phyloP scores from a whole-genome alignment of 2,888 invertebrate genomes.

The Pherbina coryleti region DNA sequence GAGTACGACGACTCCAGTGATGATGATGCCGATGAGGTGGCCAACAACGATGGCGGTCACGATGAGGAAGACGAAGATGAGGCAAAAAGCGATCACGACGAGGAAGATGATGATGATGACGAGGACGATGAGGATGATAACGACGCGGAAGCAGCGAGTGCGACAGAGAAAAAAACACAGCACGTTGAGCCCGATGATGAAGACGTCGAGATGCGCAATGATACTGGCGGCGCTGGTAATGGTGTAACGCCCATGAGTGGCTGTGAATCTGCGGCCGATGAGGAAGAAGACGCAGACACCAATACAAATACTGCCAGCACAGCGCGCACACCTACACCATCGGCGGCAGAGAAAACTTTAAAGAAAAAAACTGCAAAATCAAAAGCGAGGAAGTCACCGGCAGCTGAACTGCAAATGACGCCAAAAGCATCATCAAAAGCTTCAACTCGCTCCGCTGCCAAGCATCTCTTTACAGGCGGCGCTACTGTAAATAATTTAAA shows the following conservation, averaged over 20 bases:
- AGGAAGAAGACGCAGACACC: slow-evolving; percentile 41
- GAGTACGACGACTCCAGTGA: slow-evolving; percentile 67
- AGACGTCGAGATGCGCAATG: slow-evolving; percentile 30
- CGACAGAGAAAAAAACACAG: slow-evolving; percentile 43
- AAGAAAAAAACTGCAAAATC: slow-evolving; percentile 38
- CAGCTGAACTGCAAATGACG: neutral
- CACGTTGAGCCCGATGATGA: slow-evolving; percentile 10
- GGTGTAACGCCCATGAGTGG: slow-evolving; percentile 47
- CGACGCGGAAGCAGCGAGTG: slow-evolving; percentile 6
- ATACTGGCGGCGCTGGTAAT: slow-evolving; percentile 31
- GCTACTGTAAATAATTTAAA: slow-evolving; percentile 50
- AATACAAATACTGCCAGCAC: slow-evolving; percentile 47
- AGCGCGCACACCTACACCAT: slow-evolving; percentile 57
- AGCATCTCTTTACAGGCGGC: slow-evolving; percentile 14
- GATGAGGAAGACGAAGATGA: slow-evolving; percentile 64
- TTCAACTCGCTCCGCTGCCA: slow-evolving; percentile 18
- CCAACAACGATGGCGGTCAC: slow-evolving; percentile 61
- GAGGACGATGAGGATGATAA: slow-evolving; percentile 50
- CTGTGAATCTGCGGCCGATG: slow-evolving; percentile 46
- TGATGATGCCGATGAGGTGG: slow-evolving; percentile 68
- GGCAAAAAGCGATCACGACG: slow-evolving; percentile 51
- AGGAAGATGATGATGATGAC: slow-evolving; percentile 39
- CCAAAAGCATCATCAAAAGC: slow-evolving; percentile 17
- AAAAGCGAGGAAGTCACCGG: neutral
- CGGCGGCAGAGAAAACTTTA: slow-evolving; percentile 35